Conservation (phyloP, 2,113 vertebrate genomes). For the Chaetops frenatus region DNA sequence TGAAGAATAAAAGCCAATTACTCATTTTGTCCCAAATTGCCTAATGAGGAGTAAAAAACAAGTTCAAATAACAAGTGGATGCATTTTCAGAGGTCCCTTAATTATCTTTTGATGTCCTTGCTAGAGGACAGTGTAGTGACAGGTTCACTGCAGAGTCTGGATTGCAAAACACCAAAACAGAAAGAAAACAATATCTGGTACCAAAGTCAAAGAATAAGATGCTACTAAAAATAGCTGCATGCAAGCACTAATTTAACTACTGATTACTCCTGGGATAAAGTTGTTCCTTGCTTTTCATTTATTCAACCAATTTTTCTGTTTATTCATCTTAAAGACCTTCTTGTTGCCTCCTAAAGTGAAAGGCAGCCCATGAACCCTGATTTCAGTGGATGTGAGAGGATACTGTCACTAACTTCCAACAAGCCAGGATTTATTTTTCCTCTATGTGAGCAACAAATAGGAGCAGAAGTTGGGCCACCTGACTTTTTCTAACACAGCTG, state of each 20-base stretch:
- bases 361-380: not conserved
- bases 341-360: not conserved
- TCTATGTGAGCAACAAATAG: not conserved
- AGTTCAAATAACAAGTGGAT: not conserved
- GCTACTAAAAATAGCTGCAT: not conserved
- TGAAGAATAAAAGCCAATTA: not conserved
- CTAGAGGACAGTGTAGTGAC: slow-evolving; percentile 57
- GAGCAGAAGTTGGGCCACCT: not conserved
- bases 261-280: not conserved
- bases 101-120: not conserved
- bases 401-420: not conserved
- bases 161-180: slow-evolving; percentile 27
- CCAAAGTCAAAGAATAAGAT: not conserved
- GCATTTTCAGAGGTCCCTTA: not conserved
- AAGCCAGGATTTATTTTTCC: not conserved
- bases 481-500: not conserved
- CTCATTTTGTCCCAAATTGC: not conserved
- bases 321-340: not conserved
- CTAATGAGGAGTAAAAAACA: not conserved
- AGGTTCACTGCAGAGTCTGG: slow-evolving; percentile 84
- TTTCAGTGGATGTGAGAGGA: not conserved
- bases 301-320: not conserved
- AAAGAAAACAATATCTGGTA: not conserved
- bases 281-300: not conserved
- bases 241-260: not conserved